phyloP scores from a whole-genome alignment of 2,797 vertebrate species.

The Typhlichthys eigenmanni region DNA sequence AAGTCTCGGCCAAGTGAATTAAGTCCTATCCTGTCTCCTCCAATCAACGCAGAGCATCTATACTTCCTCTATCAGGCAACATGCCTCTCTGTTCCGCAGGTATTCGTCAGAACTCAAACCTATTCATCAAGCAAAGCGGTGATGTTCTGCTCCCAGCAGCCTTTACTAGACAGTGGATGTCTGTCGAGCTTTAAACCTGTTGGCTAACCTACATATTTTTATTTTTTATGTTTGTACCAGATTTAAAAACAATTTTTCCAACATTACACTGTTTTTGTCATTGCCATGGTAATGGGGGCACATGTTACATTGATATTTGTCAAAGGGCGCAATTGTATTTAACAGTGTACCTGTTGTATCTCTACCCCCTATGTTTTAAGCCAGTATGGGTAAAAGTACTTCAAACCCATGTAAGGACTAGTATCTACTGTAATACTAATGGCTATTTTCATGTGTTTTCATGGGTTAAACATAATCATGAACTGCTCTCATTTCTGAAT shows the following conservation, averaged over 20 bases:
- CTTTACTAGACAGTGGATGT: no score
- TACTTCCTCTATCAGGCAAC: conserved; percentile 83
- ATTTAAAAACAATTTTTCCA: no score
- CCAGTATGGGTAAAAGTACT: neutral
- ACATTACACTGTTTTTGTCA: conserved; percentile 15
- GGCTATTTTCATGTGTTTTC: neutral
- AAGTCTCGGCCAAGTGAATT: conserved; percentile 78
- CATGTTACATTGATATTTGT: no score
- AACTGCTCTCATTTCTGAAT: conserved; percentile 6
- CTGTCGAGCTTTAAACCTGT: no score
- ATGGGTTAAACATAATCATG: neutral
- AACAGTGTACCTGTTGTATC: conserved; percentile 19
- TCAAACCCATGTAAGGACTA: neutral
- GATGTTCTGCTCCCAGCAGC: no score
- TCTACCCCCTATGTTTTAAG: conserved; percentile 12
- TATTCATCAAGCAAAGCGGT: no score
- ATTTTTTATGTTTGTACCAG: no score
- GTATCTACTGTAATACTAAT: neutral
- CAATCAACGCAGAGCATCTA: conserved; percentile 81
- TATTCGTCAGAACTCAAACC: conserved; percentile 56
- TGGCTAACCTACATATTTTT: no score
- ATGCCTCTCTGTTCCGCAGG: conserved; percentile 72
- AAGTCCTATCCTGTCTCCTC: conserved; percentile 80
- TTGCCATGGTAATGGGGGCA: no score
- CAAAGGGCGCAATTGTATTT: no score